Conservation (phyloP, 2,888 invertebrate species). For the Molorchus minor region DNA sequence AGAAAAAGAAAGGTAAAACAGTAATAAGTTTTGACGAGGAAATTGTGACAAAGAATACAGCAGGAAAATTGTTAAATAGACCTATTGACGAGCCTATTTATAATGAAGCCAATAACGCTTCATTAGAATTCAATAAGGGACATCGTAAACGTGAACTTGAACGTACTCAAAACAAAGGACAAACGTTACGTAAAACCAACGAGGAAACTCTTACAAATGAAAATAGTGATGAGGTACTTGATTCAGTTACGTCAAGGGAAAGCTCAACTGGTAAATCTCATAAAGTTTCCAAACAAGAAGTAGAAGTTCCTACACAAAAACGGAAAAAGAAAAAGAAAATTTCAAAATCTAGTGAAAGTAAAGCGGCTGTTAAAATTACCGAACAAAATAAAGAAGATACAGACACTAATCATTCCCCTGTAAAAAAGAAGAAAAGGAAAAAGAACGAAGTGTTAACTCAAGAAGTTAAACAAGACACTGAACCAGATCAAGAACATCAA, state of each 20-base stretch:
- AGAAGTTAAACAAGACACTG: neutral
- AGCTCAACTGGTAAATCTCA: constrained; percentile 3
- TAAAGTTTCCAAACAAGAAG: constrained; percentile 2
- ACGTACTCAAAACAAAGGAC: too few species aligned
- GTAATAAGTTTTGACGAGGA: constrained; percentile 42
- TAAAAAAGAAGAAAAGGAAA: constrained; percentile 15
- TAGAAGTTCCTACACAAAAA: neutral
- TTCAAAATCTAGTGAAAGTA: constrained; percentile 3
- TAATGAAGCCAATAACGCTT: neutral
- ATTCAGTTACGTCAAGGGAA: constrained; percentile 3
- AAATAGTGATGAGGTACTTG: constrained; percentile 3
- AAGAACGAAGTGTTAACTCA: constrained; percentile 3
- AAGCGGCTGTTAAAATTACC: neutral
- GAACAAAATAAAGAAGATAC: neutral
- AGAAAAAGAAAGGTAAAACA: constrained; percentile 27
- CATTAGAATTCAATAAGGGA: neutral
- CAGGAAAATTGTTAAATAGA: constrained; percentile 20
- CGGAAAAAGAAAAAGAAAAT: constrained; percentile 16
- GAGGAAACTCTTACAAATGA: neutral
- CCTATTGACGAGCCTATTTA: neutral
- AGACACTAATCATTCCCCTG: neutral
- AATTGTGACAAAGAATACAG: constrained; percentile 38
- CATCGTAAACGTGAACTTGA: constrained; percentile 1
- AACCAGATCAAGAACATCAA: constrained; percentile 8
- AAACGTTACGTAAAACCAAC: neutral